Evolutionary conservation across 2,797 vertebrate species (phyloP), one percentile per base, ranked within the genome.

Genomic region (Aldrovandia affinis): DNA sequence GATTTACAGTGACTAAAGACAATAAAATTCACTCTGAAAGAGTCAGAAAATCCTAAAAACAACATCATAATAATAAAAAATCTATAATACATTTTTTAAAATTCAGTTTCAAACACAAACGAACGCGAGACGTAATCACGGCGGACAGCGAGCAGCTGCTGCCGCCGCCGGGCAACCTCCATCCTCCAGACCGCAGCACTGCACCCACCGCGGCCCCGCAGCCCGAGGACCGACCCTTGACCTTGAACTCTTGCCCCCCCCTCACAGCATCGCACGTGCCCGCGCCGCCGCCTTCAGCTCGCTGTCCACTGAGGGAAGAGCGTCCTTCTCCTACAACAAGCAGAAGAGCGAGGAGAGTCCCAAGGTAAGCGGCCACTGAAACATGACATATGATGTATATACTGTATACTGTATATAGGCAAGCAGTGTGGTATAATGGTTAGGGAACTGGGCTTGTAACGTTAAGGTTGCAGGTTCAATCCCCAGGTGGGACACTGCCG

Each of bases 291-390:
- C 97, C 91, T 87, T 96, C 87, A 95, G 83, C 88, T 93, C 97
- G 20, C 95, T 97, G 92, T 96, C 97, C 78, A 94, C 95, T 1
- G 98, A 99, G 65, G 96, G 96, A 14, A 95, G 98, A 90, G 95
- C 97, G 78, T 97, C 97, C 70, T 96, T 99, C 89, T 99, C 97
- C 84, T 98, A 96, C 80, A 96, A 96, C 0, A 99, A 98, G 91
- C 95, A 96, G 87, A 99, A 98, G 91, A 95, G 95, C 14, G 98
- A 99, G 70, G 98, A 98, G 86, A 99, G 98, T 90, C 98, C 98
- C 33, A 99, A 99, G 97, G 98, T 99, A 83, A 94, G 92, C 22
- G 42, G 42, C 22, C 9, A 33, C 14, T 55, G n/a, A n/a, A n/a
- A n/a, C n/a, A n/a, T n/a, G n/a, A n/a, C n/a, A n/a, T n/a, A n/a